Base-by-base conservation (phyloP, 2,113 vertebrate species). In the Otolemur garnettii region DNA sequence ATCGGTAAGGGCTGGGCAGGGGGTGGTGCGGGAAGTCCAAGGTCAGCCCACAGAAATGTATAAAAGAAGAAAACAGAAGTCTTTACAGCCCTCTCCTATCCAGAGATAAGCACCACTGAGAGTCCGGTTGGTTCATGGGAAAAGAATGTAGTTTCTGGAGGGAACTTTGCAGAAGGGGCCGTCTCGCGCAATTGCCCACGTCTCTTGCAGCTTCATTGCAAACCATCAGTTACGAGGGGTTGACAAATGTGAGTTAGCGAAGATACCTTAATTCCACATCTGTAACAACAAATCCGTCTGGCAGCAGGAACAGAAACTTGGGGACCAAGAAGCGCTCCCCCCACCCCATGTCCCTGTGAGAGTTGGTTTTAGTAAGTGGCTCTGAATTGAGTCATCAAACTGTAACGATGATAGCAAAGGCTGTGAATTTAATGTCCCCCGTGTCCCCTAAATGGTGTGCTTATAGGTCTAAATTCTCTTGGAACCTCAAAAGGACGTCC, bases 1-100 rank as follows among this genome's bases (percentile, higher is more conserved):
- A 99, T 99, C 99, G 99, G 99, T 99, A 99, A 99, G 99, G 88
- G 60, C 33, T 4, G 15, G 77, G 87, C 71, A 0, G 17, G 88
- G 79, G 50, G 2, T 0, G 24, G 74, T 83, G 94, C 7, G n/a
- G 84, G 90, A 14, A 2, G 35, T 22, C 4, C 50, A 1, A 50
- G 55, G 55, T 7, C 12, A 35, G 7, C 50, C 35, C 0, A 0
- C 13, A 35, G 55, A 55, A 42, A 80, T 24, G 7, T 33, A 2
- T 33, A 22, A 14, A 59, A 72, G 64, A 83, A 45, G 81, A 60
- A 59, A 17, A 10, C 18, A 2, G 83, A 57, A 50, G 35, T n/a
- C 38, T 69, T 4, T 1, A 0, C 11, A 2, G 85, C 14, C 91
- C 55, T 45, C 5, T 21, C n/a, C n/a, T 82, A 22, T 68, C 60